Percentiles rank a stretch among this genome's conserved stretches.
Evolutionary conservation across 2,888 invertebrate genomes (phyloP).

Genomic region (Scelioninae gen. 1): DNA sequence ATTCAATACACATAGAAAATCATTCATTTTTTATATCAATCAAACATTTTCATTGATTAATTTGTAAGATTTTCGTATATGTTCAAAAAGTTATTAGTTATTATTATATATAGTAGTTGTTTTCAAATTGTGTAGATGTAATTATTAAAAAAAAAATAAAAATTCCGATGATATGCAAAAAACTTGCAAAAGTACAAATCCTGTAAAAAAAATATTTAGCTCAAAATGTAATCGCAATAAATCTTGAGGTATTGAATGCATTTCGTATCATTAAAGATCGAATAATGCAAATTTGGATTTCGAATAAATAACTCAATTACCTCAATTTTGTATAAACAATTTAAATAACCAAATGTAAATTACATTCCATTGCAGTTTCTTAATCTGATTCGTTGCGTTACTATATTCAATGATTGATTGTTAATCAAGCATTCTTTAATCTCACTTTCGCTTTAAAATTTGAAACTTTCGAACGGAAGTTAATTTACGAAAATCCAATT

Average conservation of each 20-base stretch:
- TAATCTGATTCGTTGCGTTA: constrained; percentile 23
- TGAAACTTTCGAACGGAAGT: constrained; percentile 31
- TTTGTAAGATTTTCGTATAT: no score
- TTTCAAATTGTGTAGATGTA: no score
- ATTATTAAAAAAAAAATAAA: no score
- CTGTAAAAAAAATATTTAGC: no score
- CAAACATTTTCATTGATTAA: no score
- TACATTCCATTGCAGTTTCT: constrained; percentile 18
- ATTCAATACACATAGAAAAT: no score
- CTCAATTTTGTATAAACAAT: constrained; percentile 2
- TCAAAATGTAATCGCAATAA: neutral
- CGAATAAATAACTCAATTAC: constrained; percentile 25
- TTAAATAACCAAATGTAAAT: constrained; percentile 40
- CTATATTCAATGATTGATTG: constrained; percentile 3
- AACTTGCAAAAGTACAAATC: no score
- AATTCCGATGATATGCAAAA: no score
- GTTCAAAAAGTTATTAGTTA: no score
- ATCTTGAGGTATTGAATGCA: neutral
- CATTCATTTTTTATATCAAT: no score
- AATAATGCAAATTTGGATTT: neutral
- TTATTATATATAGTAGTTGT: no score
- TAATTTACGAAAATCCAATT: constrained; percentile 8
- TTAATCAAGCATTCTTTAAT: constrained; percentile 34
- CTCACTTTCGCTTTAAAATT: constrained; percentile 31
- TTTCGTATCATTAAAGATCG: no score